phyloP scores from a whole-genome alignment of 2,113 vertebrate genomes.

The Solea senegalensis region DNA sequence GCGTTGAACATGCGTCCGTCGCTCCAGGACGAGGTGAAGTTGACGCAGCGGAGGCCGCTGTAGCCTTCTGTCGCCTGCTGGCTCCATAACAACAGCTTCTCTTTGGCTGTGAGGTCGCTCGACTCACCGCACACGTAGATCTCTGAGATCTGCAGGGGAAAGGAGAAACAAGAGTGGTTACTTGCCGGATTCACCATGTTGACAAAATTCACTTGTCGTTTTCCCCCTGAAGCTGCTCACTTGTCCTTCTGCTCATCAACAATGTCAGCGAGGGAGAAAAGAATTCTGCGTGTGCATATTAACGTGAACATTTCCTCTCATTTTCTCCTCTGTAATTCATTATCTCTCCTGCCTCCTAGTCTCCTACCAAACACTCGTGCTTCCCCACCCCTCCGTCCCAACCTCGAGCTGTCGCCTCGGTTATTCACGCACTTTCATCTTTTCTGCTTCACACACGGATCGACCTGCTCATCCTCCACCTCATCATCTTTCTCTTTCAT shows the following conservation, averaged over 20 bases:
- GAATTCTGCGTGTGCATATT: no score
- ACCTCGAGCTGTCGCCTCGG: constrained; percentile 36
- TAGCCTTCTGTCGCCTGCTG: constrained; percentile 94
- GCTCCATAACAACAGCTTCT: constrained; percentile 96
- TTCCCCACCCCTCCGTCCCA: constrained; percentile 3
- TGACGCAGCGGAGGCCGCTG: constrained; percentile 92
- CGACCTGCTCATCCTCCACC: constrained; percentile 31
- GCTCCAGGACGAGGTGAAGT: constrained; percentile 97
- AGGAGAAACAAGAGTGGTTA: background rate
- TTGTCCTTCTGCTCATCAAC: no score
- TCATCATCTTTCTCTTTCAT: background rate
- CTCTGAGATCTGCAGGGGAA: constrained; percentile 90
- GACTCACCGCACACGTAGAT: constrained; percentile 98
- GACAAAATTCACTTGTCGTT: background rate
- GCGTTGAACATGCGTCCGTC: constrained; percentile 99
- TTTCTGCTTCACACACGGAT: constrained; percentile 36
- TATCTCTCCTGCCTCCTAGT: background rate
- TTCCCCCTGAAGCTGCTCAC: no score
- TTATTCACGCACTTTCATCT: constrained; percentile 47
- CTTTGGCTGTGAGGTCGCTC: constrained; percentile 97
- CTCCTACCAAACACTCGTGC: constrained; percentile 40
- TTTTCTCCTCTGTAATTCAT: no score
- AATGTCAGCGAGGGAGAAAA: no score
- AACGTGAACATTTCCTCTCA: no score
- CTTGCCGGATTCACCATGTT: background rate